Percentiles rank a stretch among this genome's conserved stretches.
These are phyloP conservation scores for Trachelus iudaicus DNA, from an alignment of 2,888 invertebrate species.

Conservation along the genomic window DNA sequence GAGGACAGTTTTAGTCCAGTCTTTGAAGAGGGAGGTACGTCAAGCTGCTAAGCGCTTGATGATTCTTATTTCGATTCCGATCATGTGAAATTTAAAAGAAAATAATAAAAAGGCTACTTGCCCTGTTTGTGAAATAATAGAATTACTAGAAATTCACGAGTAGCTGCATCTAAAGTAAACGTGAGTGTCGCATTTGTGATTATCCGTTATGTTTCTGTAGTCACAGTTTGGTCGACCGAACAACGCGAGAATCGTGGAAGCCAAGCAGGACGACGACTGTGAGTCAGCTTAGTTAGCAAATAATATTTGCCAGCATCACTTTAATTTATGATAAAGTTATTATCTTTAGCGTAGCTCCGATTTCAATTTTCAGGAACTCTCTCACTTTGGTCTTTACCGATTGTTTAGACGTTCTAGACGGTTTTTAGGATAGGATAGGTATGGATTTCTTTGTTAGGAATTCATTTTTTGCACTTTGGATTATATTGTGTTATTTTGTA, in stretches of 20 bases:
- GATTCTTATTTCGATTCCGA: conserved; percentile 25
- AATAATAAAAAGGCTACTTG: conserved; percentile 35
- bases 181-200: background rate
- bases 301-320: background rate
- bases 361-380: background rate
- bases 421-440: background rate
- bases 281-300: background rate
- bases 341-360: background rate
- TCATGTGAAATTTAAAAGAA: conserved; percentile 38
- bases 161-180: background rate
- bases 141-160: background rate
- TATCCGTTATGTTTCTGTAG: background rate
- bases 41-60: background rate
- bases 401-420: background rate
- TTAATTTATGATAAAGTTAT: background rate
- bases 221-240: background rate
- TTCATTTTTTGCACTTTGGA: background rate
- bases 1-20: background rate
- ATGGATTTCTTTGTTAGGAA: background rate
- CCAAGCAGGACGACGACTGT: background rate
- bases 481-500: background rate
- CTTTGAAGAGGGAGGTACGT: background rate
- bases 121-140: conserved; percentile 53
- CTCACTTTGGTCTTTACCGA: background rate
- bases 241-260: background rate